Evolutionary conservation across 2,113 vertebrate genomes (phyloP).

Genomic region (Indicator indicator): DNA sequence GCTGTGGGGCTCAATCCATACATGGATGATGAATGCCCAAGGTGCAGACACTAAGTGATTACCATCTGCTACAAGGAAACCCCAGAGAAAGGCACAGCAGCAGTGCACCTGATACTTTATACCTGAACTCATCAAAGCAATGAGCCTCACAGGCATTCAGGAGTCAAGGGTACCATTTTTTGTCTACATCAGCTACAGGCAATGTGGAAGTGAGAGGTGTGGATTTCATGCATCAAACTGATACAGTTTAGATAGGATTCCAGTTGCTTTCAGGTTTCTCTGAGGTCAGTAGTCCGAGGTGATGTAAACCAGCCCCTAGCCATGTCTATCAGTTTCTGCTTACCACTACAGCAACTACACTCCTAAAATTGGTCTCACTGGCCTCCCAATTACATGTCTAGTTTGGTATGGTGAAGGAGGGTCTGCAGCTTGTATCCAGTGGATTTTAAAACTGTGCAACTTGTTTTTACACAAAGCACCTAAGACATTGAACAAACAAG

Average conservation of each 20-base stretch:
- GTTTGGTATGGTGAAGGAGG: not conserved
- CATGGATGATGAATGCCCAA: conserved; percentile 28
- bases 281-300: not conserved
- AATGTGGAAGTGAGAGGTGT: not conserved
- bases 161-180: not conserved
- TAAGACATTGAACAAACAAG: not conserved
- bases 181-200: not conserved
- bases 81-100: conserved; percentile 36
- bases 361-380: not conserved
- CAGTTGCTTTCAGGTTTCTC: not conserved
- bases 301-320: not conserved
- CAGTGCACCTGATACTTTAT: conserved; percentile 20
- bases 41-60: conserved; percentile 55
- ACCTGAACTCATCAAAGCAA: not conserved
- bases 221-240: not conserved
- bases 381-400: not conserved
- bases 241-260: not conserved
- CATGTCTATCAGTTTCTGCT: not conserved
- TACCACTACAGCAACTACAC: not conserved
- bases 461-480: not conserved
- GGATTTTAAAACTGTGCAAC: not conserved
- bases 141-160: not conserved
- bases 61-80: conserved; percentile 40
- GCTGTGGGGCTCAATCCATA: not conserved
- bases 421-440: not conserved